phyloP scores from a whole-genome alignment of 2,888 invertebrate genomes.

The Acleris sparsana region DNA sequence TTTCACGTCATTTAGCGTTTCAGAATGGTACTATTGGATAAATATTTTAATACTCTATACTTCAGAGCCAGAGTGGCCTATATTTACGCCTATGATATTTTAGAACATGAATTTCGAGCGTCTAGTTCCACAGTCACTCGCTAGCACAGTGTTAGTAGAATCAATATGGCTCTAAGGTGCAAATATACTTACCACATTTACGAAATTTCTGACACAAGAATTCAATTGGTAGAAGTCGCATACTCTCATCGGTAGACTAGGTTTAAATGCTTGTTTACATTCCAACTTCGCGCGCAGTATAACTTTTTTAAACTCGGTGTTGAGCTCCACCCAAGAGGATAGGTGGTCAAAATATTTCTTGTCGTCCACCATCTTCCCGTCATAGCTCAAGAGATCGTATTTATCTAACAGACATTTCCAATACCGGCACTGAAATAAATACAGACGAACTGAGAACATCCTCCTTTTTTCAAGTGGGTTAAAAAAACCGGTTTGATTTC shows the following conservation, averaged over 20 bases:
- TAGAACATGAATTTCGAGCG: no score
- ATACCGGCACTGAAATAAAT: constrained; percentile 53
- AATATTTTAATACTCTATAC: no score
- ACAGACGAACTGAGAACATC: no score
- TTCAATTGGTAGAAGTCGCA: constrained; percentile 55
- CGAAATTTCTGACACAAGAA: constrained; percentile 54
- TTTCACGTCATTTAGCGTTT: no score
- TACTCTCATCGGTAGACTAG: constrained; percentile 48
- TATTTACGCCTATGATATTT: no score
- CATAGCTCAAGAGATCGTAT: constrained; percentile 51
- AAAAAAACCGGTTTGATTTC: no score
- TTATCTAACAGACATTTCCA: constrained; percentile 61
- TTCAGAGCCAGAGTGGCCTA: no score
- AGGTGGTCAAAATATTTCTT: constrained; percentile 60
- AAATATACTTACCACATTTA: constrained; percentile 50
- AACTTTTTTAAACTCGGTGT: constrained; percentile 53
- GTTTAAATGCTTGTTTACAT: constrained; percentile 50
- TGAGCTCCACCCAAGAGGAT: constrained; percentile 60
- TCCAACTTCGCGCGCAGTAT: constrained; percentile 53
- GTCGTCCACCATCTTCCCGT: constrained; percentile 42
- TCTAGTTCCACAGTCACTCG: no score
- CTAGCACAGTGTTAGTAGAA: no score
- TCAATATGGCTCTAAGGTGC: no score
- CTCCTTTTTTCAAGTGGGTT: no score
- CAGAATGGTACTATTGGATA: no score